Percentiles rank a stretch among this genome's conserved stretches.
Conservation (phyloP, 2,113 vertebrate species). For the Neolamprologus modestus region DNA sequence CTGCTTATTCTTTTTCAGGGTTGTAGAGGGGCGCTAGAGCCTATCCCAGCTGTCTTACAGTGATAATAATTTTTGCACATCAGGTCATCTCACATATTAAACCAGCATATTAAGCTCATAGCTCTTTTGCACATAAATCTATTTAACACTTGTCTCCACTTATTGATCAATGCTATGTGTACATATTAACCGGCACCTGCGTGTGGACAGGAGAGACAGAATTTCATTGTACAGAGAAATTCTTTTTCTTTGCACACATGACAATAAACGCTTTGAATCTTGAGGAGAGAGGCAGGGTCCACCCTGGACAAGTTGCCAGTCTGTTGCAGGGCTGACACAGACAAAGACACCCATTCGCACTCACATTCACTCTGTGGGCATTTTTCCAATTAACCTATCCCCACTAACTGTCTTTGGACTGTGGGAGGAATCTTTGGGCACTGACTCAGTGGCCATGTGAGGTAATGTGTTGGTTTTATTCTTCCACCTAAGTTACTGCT, state of each 20-base stretch:
- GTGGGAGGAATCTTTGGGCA: not conserved
- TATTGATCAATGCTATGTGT: not conserved
- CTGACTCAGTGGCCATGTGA: not conserved
- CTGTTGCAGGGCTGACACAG: not conserved
- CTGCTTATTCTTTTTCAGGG: not conserved
- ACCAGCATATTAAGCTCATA: not conserved
- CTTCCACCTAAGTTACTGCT: too few relatives aligned
- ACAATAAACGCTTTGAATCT: not conserved
- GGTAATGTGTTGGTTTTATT: not conserved
- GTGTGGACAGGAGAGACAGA: not conserved
- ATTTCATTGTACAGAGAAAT: not conserved
- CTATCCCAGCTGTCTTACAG: not conserved
- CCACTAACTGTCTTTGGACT: not conserved
- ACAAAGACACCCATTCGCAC: rapidly evolving
- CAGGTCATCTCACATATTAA: not conserved
- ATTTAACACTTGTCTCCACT: not conserved
- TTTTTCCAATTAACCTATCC: not conserved
- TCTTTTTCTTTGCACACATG: not conserved
- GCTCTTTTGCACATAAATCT: not conserved
- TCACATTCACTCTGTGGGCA: not conserved
- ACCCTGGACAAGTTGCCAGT: not conserved
- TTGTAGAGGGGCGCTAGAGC: rapidly evolving
- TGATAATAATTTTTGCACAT: not conserved
- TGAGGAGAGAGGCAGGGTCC: rapidly evolving
- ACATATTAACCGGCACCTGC: not conserved